These are phyloP conservation scores for Drosophila picticornis DNA, from an alignment of 2,888 invertebrate genomes.

Conservation along the genomic window DNA sequence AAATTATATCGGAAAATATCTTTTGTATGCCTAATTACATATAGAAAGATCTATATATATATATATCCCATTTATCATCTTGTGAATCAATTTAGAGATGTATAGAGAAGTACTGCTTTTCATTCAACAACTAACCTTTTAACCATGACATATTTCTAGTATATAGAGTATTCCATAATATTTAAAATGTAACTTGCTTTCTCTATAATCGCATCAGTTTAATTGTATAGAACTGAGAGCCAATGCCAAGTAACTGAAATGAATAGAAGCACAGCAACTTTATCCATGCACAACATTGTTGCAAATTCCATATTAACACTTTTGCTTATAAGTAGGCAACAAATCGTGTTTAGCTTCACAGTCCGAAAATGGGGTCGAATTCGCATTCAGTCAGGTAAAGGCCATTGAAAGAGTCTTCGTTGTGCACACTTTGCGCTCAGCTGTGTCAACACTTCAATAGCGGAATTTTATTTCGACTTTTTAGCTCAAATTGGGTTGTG, in stretches of 20 bases:
- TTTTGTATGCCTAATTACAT: not conserved
- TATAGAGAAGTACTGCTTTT: not conserved
- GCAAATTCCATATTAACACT: not conserved
- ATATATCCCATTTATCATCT: not conserved
- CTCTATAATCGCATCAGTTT: not conserved
- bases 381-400: not conserved
- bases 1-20: not conserved
- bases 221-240: not conserved
- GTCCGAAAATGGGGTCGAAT: not conserved
- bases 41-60: not conserved
- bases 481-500: not conserved
- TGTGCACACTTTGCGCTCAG: not conserved
- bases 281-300: not conserved
- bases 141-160: not conserved
- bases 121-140: not conserved
- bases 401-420: constrained; percentile 1
- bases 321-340: constrained; percentile 36
- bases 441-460: not conserved
- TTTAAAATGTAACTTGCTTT: not conserved
- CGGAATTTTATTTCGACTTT: not conserved
- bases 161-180: not conserved
- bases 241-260: not conserved
- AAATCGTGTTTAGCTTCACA: not conserved
- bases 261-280: not conserved
- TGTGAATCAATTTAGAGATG: not conserved